A percentile compares a stretch with the other conserved stretches of the same genome.
These are phyloP conservation scores for Natator depressus DNA, from an alignment of 2,113 vertebrate species.

Conservation along the genomic window DNA sequence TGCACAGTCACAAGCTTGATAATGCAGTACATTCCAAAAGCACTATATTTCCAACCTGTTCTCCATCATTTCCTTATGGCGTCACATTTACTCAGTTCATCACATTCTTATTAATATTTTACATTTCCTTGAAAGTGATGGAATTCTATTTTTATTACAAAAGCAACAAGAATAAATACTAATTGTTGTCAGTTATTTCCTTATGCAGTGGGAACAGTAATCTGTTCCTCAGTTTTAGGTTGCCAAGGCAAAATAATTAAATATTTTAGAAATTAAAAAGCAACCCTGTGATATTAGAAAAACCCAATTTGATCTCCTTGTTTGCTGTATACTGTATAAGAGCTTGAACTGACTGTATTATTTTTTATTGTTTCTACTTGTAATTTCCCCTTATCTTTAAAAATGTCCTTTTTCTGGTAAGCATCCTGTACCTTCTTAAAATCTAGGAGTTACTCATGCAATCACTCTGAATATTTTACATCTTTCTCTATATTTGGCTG, in stretches of 20 bases:
- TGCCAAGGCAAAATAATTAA: conserved; percentile 74
- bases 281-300: conserved; percentile 70
- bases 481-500: conserved; percentile 16
- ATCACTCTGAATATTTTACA: not conserved
- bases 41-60: conserved; percentile 74
- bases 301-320: conserved; percentile 73
- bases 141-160: conserved; percentile 78
- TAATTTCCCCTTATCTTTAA: conserved; percentile 67
- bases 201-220: conserved; percentile 73
- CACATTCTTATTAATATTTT: conserved; percentile 76
- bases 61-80: conserved; percentile 76
- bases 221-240: conserved; percentile 66
- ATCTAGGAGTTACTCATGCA: conserved; percentile 9
- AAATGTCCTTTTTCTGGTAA: conserved; percentile 47
- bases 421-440: not conserved
- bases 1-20: conserved; percentile 72
- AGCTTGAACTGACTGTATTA: conserved; percentile 70
- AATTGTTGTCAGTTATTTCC: conserved; percentile 75
- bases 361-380: conserved; percentile 64
- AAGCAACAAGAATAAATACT: conserved; percentile 75
- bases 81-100: conserved; percentile 74
- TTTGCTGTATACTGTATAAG: conserved; percentile 59
- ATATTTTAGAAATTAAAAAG: conserved; percentile 70
- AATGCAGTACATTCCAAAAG: conserved; percentile 73
- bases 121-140: conserved; percentile 75